These are phyloP conservation scores for Gnathonemus longibarbis DNA, from an alignment of 2,113 vertebrate genomes.

Conservation along the genomic window DNA sequence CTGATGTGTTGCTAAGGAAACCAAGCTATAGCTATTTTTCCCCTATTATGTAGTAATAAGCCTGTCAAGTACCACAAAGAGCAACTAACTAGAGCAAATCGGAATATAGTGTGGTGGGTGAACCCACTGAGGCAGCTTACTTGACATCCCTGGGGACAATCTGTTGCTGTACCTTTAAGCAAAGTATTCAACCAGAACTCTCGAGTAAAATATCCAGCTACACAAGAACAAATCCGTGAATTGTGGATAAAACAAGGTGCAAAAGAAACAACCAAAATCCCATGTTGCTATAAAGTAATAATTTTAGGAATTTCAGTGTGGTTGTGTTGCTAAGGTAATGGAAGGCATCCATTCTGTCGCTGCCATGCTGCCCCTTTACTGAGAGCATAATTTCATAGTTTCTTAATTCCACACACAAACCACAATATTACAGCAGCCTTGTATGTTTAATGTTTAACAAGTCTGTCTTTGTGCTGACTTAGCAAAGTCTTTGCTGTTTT, in stretches of 20 bases:
- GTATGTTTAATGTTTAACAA: conserved; percentile 2
- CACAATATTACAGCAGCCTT: background rate
- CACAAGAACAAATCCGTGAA: background rate
- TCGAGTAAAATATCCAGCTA: background rate
- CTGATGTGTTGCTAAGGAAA: background rate
- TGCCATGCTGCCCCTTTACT: background rate
- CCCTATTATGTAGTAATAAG: background rate
- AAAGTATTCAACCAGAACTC: background rate
- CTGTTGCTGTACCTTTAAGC: background rate
- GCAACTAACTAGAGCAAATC: background rate
- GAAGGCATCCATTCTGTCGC: background rate
- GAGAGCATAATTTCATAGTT: background rate
- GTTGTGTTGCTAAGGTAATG: background rate
- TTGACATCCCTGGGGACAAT: background rate
- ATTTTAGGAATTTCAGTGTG: background rate
- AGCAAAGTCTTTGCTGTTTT: background rate
- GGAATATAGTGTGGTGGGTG: background rate
- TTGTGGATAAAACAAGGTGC: background rate
- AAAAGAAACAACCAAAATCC: background rate
- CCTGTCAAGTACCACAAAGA: background rate
- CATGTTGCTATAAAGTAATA: background rate
- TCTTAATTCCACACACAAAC: background rate
- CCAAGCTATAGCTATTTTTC: background rate
- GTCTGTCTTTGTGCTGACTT: background rate
- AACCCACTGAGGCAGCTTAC: background rate